phyloP scores from a whole-genome alignment of 2,797 vertebrate species.

The Melopsittacus undulatus region DNA sequence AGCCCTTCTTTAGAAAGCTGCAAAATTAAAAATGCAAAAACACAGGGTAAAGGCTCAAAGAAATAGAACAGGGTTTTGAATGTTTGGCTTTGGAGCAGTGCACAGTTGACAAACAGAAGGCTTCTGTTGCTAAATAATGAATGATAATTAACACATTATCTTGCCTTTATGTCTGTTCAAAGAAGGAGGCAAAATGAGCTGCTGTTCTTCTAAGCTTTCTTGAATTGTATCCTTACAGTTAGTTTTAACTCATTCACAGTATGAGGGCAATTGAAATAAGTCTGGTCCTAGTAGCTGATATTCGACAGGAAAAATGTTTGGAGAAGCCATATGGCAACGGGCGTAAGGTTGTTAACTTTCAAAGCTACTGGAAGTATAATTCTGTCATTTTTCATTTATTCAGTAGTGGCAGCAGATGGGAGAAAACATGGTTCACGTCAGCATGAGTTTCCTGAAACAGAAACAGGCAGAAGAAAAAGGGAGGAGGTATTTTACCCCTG shows the following conservation, averaged over 20 bases:
- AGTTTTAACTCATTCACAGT: slow-evolving; percentile 62
- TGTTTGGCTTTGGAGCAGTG: slow-evolving; percentile 40
- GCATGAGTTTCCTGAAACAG: slow-evolving; percentile 67
- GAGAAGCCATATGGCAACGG: slow-evolving; percentile 70
- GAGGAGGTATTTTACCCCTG: slow-evolving; percentile 65
- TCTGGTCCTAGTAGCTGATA: slow-evolving; percentile 55
- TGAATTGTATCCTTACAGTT: slow-evolving; percentile 38
- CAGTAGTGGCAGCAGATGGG: slow-evolving; percentile 67
- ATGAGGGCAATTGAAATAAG: slow-evolving; percentile 58
- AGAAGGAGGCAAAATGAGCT: slow-evolving; percentile 55
- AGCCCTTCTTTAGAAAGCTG: not conserved
- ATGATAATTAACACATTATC: slow-evolving; percentile 68
- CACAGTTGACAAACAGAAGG: slow-evolving; percentile 66
- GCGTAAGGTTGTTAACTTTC: slow-evolving; percentile 72
- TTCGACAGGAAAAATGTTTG: slow-evolving; percentile 64
- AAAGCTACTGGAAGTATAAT: slow-evolving; percentile 71
- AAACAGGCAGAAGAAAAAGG: slow-evolving; percentile 60
- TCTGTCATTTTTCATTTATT: slow-evolving; percentile 77
- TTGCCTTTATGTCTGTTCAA: slow-evolving; percentile 60
- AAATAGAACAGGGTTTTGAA: slow-evolving; percentile 6
- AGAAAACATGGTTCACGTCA: slow-evolving; percentile 75
- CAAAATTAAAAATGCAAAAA: slow-evolving; percentile 28
- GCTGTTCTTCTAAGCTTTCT: slow-evolving; percentile 48
- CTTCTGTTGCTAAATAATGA: slow-evolving; percentile 70
- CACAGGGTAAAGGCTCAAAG: not conserved